Evolutionary conservation across 2,797 vertebrate species (phyloP).

Genomic region (Scomberomorus guttatus): DNA sequence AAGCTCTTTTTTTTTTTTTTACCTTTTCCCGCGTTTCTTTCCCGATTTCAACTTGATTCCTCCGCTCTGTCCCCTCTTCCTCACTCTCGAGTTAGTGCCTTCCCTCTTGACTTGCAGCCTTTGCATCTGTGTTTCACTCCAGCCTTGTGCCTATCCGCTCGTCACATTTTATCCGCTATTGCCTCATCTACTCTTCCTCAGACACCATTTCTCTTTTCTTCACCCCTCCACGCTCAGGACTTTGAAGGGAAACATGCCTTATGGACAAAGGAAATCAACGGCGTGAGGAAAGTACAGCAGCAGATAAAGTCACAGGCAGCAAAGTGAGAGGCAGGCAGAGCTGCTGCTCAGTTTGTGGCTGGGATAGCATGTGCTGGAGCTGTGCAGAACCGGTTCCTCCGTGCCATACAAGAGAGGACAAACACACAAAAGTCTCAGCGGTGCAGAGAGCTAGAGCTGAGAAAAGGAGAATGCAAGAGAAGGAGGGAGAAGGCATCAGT

Average conservation of each 20-base stretch:
- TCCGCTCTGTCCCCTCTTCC: constrained; percentile 69
- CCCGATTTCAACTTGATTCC: constrained; percentile 74
- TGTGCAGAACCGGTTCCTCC: constrained; percentile 72
- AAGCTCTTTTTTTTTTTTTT: constrained; percentile 54
- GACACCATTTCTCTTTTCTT: constrained; percentile 63
- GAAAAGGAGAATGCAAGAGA: constrained; percentile 69
- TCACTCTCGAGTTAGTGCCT: constrained; percentile 63
- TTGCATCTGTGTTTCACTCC: constrained; percentile 75
- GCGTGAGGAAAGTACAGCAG: constrained; percentile 56
- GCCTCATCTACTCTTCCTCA: constrained; percentile 67
- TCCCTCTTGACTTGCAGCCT: constrained; percentile 70
- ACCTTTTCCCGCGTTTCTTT: constrained; percentile 75
- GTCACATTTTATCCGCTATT: constrained; percentile 64
- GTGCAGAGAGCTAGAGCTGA: constrained; percentile 69
- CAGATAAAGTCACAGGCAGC: constrained; percentile 57
- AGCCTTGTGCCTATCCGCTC: constrained; percentile 42
- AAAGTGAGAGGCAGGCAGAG: constrained; percentile 60
- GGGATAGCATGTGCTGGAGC: constrained; percentile 65
- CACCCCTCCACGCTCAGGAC: constrained; percentile 52
- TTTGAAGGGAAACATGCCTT: constrained; percentile 69
- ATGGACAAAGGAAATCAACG: constrained; percentile 74
- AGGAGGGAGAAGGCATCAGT: constrained; percentile 80
- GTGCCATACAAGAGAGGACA: constrained; percentile 55
- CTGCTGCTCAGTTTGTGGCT: constrained; percentile 47
- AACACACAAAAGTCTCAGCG: constrained; percentile 73